phyloP scores from a whole-genome alignment of 37 sponge, comb jelly and placozoan species.

The Hormiphora californensis region DNA sequence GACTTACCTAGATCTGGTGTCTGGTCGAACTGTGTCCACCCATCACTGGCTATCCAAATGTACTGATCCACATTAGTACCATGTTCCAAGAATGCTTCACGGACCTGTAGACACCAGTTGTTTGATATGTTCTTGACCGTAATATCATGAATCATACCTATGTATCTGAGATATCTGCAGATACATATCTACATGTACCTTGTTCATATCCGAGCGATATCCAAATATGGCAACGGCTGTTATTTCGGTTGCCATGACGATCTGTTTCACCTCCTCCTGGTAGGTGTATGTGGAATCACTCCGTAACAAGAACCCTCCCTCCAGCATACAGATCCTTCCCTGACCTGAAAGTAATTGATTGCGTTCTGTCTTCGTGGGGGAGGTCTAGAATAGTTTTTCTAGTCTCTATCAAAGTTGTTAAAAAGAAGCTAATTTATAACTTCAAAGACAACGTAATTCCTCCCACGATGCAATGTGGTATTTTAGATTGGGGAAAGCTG shows the following conservation, averaged over 20 bases:
- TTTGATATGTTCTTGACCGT: no score
- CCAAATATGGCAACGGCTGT: conserved; percentile 20
- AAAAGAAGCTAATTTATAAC: no score
- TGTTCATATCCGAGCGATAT: not conserved
- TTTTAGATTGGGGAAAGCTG: no score
- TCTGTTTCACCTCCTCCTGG: not conserved
- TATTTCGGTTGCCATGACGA: not conserved
- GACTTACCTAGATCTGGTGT: not conserved
- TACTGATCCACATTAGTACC: not conserved
- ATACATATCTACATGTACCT: no score
- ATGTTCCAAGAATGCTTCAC: no score
- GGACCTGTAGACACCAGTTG: no score
- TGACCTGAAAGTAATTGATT: not conserved
- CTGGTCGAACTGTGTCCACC: conserved; percentile 38
- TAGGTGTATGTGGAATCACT: not conserved
- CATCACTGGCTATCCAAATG: conserved; percentile 48
- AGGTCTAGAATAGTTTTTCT: not conserved
- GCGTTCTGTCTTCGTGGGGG: not conserved
- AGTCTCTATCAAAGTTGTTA: no score
- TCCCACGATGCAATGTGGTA: no score
- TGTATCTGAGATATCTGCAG: no score
- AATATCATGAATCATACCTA: no score
- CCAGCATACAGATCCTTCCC: conserved; percentile 10
- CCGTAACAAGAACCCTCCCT: not conserved
- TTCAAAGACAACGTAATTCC: no score